Evolutionary conservation across 2,797 vertebrate genomes (phyloP).

Genomic region (Heterohyrax brucei): DNA sequence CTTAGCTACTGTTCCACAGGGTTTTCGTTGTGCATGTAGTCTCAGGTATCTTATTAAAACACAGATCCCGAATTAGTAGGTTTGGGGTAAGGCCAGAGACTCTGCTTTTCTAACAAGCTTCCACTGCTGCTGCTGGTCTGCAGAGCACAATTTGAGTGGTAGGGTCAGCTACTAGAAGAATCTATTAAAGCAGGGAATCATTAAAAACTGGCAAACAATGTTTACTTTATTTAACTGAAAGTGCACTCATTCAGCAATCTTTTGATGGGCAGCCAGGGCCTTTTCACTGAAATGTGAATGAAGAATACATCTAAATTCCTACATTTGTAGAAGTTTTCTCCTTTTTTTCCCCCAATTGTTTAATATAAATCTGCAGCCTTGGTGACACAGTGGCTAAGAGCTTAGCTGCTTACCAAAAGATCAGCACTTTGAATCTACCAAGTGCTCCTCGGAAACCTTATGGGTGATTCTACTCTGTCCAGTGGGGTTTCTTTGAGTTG

Average conservation of each 20-base stretch:
- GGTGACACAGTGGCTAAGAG: no score
- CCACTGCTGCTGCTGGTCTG: neutral
- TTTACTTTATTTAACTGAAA: neutral
- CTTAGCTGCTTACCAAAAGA: no score
- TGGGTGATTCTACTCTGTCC: no score
- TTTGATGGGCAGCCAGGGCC: constrained; percentile 20
- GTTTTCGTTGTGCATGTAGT: neutral
- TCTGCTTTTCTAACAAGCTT: neutral
- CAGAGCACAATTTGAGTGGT: neutral
- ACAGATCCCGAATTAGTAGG: neutral
- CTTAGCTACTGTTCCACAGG: no score
- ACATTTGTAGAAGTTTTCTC: constrained; percentile 33
- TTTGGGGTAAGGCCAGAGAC: neutral
- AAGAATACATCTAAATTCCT: constrained; percentile 21
- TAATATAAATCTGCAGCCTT: neutral
- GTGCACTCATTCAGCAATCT: neutral
- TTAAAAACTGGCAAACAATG: neutral
- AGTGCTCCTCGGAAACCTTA: no score
- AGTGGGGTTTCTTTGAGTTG: no score
- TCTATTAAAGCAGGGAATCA: constrained; percentile 4
- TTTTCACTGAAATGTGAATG: neutral
- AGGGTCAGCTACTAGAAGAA: neutral
- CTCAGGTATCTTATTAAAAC: neutral
- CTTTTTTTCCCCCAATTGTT: neutral
- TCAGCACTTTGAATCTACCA: no score